Conservation (phyloP, 1,140 invertebrate genomes). For the Pachypeltis micranthus region DNA sequence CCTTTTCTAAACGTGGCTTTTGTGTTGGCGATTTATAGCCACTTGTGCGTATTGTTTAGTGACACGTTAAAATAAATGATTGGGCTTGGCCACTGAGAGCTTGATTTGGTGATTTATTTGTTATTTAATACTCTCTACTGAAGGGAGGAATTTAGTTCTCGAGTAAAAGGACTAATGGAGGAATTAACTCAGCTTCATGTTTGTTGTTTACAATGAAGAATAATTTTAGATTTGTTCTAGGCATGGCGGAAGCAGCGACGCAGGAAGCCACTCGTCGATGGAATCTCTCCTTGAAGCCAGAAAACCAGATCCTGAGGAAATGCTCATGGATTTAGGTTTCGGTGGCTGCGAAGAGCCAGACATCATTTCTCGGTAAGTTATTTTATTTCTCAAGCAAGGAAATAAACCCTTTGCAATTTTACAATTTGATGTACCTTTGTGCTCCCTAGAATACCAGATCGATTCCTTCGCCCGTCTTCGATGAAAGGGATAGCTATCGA, state of each 20-base stretch:
- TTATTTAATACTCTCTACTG: too few relatives aligned
- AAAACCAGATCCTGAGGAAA: conserved; percentile 60
- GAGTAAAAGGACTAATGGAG: background rate
- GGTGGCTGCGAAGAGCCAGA: conserved; percentile 37
- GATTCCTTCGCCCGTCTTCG: conserved; percentile 44
- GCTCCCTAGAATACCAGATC: conserved; percentile 45
- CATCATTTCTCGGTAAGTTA: conserved; percentile 33
- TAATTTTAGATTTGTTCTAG: conserved; percentile 5
- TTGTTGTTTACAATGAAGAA: background rate
- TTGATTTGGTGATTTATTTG: background rate
- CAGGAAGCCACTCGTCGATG: conserved; percentile 59
- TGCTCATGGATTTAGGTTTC: conserved; percentile 56
- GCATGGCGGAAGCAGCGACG: conserved; percentile 32
- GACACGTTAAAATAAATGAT: too few relatives aligned
- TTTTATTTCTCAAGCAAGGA: background rate
- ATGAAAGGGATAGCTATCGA: conserved; percentile 47
- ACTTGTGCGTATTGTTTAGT: too few relatives aligned
- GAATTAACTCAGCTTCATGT: background rate
- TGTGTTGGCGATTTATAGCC: too few relatives aligned
- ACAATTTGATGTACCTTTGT: background rate
- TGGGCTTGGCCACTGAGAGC: background rate
- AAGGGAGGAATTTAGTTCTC: too few relatives aligned
- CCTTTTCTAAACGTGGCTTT: too few relatives aligned
- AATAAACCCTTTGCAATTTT: too few relatives aligned
- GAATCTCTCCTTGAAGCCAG: conserved; percentile 58